Percentiles rank a stretch among this genome's conserved stretches.
phyloP scores from a whole-genome alignment of 2,888 invertebrate genomes.

The Diarsia dahlii region DNA sequence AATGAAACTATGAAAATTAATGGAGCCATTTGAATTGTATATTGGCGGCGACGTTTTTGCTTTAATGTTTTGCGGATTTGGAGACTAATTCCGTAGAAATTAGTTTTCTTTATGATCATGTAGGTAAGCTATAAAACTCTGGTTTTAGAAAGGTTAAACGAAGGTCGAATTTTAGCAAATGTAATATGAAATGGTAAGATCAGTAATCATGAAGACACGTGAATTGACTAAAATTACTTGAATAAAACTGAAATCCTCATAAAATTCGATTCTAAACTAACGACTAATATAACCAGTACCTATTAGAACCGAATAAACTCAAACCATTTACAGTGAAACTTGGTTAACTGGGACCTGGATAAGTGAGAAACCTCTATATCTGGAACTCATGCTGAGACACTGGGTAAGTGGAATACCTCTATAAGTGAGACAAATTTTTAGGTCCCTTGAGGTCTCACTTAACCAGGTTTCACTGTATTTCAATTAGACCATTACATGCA shows the following conservation, averaged over 20 bases:
- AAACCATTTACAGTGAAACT: too few species aligned
- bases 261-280: neutral
- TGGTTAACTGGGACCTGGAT: too few species aligned
- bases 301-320: neutral
- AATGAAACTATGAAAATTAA: constrained; percentile 66
- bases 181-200: too few species aligned
- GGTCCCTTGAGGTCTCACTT: too few species aligned
- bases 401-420: too few species aligned
- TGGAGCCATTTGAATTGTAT: constrained; percentile 60
- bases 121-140: neutral
- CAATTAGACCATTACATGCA: too few species aligned
- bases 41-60: constrained; percentile 28
- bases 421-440: too few species aligned
- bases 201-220: neutral
- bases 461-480: too few species aligned
- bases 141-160: neutral
- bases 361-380: too few species aligned
- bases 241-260: too few species aligned
- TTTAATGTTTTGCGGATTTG: constrained; percentile 21
- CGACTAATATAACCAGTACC: neutral
- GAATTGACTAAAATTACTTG: neutral
- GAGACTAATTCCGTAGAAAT: neutral
- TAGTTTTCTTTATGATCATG: neutral
- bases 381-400: too few species aligned
- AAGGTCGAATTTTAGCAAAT: neutral